Conservation (phyloP, 2,113 vertebrate genomes). For the Caracal caracal region DNA sequence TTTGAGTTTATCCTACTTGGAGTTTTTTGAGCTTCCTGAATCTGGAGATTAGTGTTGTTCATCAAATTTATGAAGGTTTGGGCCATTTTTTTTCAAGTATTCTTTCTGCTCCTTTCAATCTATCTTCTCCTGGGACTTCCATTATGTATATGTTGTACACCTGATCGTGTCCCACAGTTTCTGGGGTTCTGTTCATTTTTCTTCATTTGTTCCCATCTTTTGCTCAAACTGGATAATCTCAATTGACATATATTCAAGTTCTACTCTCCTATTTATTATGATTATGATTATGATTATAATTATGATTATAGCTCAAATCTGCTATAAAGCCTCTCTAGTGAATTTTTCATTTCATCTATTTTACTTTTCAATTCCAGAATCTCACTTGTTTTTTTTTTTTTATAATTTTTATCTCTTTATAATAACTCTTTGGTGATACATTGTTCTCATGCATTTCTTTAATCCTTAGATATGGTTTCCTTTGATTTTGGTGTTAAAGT, state of each 20-base stretch:
- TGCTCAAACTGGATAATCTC: background rate
- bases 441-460: background rate
- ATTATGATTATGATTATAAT: no score
- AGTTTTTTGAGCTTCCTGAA: background rate
- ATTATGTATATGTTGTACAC: background rate
- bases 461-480: background rate
- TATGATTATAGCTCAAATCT: background rate
- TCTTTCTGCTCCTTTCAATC: background rate
- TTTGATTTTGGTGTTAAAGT: no score
- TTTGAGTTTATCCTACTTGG: background rate
- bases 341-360: constrained; percentile 3
- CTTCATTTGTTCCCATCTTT: background rate
- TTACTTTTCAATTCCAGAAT: constrained; percentile 27
- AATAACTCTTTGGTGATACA: background rate
- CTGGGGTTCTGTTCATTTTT: background rate
- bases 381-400: background rate
- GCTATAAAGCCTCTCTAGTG: background rate
- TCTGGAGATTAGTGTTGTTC: background rate
- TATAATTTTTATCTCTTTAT: background rate
- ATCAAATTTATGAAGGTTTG: background rate
- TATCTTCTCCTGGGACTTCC: background rate
- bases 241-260: constrained; percentile 16
- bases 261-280: background rate
- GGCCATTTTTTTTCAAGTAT: background rate
- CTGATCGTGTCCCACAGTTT: background rate